These are phyloP conservation scores for Sialia sialis DNA, from an alignment of 2,113 vertebrate genomes.

Conservation along the genomic window DNA sequence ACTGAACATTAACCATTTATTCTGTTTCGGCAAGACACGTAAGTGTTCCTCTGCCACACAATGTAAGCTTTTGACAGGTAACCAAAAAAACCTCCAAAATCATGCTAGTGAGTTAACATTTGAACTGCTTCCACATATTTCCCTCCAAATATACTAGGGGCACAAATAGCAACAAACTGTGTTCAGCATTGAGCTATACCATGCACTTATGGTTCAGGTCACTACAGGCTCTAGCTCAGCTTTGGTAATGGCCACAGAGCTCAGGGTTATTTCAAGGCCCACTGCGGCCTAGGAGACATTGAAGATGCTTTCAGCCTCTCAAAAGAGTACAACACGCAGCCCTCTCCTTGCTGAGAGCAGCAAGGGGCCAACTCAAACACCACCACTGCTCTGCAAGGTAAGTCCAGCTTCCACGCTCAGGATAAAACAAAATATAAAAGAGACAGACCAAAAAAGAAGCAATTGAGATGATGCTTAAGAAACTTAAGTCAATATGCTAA, in stretches of 20 bases:
- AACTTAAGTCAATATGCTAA: background rate
- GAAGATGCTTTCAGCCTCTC: background rate
- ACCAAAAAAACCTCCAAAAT: fast-evolving
- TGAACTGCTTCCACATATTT: background rate
- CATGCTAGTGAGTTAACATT: background rate
- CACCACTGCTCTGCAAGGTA: background rate
- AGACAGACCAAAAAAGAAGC: background rate
- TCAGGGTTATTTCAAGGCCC: background rate
- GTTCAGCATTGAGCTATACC: background rate
- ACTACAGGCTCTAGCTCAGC: background rate
- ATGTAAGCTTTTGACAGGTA: background rate
- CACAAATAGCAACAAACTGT: background rate
- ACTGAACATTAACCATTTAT: background rate
- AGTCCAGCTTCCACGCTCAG: background rate
- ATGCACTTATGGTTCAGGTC: background rate
- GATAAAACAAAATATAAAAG: background rate
- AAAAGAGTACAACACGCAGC: background rate
- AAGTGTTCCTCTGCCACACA: background rate
- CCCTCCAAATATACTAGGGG: background rate
- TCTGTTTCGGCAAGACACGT: background rate
- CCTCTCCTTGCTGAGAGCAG: background rate
- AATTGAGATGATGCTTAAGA: background rate
- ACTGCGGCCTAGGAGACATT: background rate
- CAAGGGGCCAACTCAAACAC: background rate
- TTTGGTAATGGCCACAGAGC: background rate